Percentiles rank a stretch among this genome's conserved stretches.
These are phyloP conservation scores for Rotaria magnacalcarata DNA, from an alignment of 2,888 invertebrate species.

Conservation along the genomic window DNA sequence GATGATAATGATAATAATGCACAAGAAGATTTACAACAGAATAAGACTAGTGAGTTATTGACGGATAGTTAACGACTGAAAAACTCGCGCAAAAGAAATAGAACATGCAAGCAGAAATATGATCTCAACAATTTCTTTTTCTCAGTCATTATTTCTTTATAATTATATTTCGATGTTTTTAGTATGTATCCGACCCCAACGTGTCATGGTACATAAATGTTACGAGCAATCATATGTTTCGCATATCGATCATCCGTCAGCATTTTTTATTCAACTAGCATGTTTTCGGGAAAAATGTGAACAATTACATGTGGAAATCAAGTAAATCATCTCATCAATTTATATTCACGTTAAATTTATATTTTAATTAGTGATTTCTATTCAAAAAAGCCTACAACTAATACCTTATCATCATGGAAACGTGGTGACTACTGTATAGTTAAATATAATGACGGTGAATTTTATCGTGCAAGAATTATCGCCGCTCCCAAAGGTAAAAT, in stretches of 20 bases:
- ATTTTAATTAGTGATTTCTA: neutral
- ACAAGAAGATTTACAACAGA: neutral
- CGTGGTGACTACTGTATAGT: neutral
- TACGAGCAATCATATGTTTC: neutral
- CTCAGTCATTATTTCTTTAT: too few relatives aligned
- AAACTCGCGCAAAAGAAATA: too few relatives aligned
- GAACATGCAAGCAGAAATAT: too few relatives aligned
- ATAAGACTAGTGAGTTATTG: neutral
- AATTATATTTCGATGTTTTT: neutral
- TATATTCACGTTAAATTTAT: neutral
- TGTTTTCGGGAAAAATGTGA: neutral
- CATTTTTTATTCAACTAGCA: neutral
- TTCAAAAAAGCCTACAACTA: too few relatives aligned
- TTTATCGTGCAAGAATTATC: conserved; percentile 16
- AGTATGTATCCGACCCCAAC: neutral
- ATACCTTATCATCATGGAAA: neutral
- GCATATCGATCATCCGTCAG: conserved; percentile 22
- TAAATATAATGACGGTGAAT: neutral
- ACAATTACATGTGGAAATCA: neutral
- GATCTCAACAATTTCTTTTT: too few relatives aligned
- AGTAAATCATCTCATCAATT: neutral
- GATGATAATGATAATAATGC: neutral
- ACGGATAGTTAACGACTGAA: too few relatives aligned
- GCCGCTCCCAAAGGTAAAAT: neutral
- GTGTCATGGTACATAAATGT: neutral